A percentile compares a stretch with the other conserved stretches of the same genome.
phyloP scores from a whole-genome alignment of 2,113 vertebrate genomes.

The Petroica traversi region DNA sequence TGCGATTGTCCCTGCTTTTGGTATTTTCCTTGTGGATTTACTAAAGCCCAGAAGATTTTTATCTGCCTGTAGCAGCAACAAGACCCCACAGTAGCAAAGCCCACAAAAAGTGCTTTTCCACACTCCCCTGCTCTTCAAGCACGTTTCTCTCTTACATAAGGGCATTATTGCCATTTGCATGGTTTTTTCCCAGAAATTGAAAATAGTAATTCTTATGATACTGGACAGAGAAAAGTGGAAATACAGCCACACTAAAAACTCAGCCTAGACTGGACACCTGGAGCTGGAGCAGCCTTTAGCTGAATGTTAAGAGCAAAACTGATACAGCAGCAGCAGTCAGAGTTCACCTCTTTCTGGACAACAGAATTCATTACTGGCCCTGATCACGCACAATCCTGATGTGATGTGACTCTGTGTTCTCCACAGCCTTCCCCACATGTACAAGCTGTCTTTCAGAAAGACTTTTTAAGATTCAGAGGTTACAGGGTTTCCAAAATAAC shows the following conservation, averaged over 20 bases:
- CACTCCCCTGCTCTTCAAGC: background rate
- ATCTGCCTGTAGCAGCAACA: background rate
- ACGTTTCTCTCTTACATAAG: background rate
- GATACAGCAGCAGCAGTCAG: background rate
- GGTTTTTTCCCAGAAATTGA: background rate
- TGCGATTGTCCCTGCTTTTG: background rate
- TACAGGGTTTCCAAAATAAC: background rate
- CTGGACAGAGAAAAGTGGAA: background rate
- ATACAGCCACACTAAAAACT: background rate
- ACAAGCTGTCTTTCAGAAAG: background rate
- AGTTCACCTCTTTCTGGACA: background rate
- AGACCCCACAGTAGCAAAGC: background rate
- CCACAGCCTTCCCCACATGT: background rate
- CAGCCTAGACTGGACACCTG: background rate
- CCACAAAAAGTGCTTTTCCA: background rate
- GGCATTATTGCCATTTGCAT: background rate
- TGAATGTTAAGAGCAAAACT: background rate
- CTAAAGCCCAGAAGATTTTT: background rate
- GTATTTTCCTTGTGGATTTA: background rate
- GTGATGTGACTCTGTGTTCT: background rate
- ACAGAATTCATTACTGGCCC: background rate
- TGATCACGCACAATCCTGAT: background rate
- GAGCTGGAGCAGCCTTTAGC: background rate
- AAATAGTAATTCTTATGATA: background rate
- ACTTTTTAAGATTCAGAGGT: background rate